Percentiles rank a stretch among this genome's conserved stretches.
phyloP scores from a whole-genome alignment of 2,888 invertebrate species.

The Ischnus inquisitorius region DNA sequence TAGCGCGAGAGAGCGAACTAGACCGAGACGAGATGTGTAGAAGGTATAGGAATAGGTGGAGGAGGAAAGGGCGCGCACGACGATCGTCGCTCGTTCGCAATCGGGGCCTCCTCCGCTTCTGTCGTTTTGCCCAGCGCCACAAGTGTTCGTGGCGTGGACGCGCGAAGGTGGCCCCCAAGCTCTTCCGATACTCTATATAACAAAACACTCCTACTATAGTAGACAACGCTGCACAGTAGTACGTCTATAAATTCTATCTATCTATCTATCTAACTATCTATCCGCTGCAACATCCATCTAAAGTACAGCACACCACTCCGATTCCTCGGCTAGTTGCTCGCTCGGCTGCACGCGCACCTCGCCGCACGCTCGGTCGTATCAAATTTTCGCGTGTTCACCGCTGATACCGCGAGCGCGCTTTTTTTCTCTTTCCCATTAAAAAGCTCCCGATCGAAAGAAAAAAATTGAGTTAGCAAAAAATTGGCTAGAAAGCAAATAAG shows the following conservation, averaged over 20 bases:
- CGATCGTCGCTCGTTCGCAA: slow-evolving; percentile 54
- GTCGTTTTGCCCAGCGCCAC: slow-evolving; percentile 77
- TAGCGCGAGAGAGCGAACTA: slow-evolving; percentile 11
- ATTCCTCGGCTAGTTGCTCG: slow-evolving; percentile 44
- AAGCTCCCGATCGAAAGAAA: neutral
- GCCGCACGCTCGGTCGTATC: slow-evolving; percentile 38
- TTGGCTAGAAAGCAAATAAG: neutral
- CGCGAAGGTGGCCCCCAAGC: slow-evolving; percentile 75
- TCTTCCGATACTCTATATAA: slow-evolving; percentile 56
- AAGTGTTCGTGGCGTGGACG: slow-evolving; percentile 82
- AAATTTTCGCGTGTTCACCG: slow-evolving; percentile 27
- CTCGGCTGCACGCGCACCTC: slow-evolving; percentile 59
- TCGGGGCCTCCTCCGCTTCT: slow-evolving; percentile 65
- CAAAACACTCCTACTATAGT: slow-evolving; percentile 13
- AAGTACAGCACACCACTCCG: slow-evolving; percentile 32
- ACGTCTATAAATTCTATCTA: slow-evolving; percentile 17
- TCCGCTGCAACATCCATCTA: slow-evolving; percentile 12
- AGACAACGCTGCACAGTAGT: slow-evolving; percentile 5
- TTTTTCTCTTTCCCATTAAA: neutral
- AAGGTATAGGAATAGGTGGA: slow-evolving; percentile 39
- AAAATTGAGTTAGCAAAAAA: neutral
- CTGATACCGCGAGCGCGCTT: neutral
- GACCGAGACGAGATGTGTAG: slow-evolving; percentile 24
- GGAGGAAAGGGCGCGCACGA: slow-evolving; percentile 66
- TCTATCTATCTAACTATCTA: slow-evolving; percentile 14